Evolutionary conservation across 1,140 invertebrate genomes (phyloP), one percentile per base, ranked within the genome.

Genomic region (Drosophila teissieri): DNA sequence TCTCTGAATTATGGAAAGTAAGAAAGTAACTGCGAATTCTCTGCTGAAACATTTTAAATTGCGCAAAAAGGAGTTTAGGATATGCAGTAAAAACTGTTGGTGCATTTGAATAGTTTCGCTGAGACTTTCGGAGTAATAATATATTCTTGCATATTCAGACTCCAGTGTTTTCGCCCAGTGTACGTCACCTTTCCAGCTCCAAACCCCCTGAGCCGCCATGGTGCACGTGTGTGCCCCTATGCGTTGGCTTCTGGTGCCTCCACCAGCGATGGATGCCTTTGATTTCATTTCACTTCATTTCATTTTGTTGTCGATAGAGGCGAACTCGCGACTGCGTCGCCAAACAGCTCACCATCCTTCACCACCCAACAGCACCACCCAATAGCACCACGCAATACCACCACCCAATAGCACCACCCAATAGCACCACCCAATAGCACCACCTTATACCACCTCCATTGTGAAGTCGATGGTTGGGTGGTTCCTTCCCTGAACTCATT

Each of bases 211-310:
- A 60, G 65, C 49, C 46, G 48, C 44, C 22, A 42, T n/a, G 22
- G 5, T 44, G 54, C 44, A 54, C 55, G 46, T 53, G 53, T 78
- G 62, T 63, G 72, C 55, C 67, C 44, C 80, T 63, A 65, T 83
- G 84, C 76, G 85, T 89, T 77, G 76, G 60, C 49, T 70, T 83
- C 40, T 77, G 77, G 65, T 48, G 62, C 53, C 70, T 55, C 54
- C 74, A 51, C 31, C 67, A 64, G 39, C 73, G 70, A 58, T 74
- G 74, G 76, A 89, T 89, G 83, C 84, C 77, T 88, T 89, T 89
- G 84, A 89, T 89, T 89, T 83, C 55, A 89, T 89, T 89, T 89
- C 84, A 88, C 73, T 88, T 88, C 84, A 88, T 89, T 89, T 89
- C 73, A 89, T 89, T 89, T 78, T 72, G 80, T 61, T 80, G 84